Base-by-base conservation (phyloP, 2,113 vertebrate species). In the Cyprinodon variegatus region DNA sequence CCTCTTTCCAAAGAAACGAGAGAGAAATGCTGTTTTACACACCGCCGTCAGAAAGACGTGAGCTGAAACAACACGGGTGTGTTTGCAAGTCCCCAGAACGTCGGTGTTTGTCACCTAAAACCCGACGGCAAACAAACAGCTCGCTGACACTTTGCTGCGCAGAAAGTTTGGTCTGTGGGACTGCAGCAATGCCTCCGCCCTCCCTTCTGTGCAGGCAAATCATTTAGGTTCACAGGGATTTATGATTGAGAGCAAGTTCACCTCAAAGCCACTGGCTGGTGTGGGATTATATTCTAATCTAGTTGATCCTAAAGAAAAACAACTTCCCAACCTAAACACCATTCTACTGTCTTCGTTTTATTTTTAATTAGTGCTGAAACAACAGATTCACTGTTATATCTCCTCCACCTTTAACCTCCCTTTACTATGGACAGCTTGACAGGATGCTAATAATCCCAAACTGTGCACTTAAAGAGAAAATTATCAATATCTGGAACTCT, bases 1-100 rank as follows among this genome's bases (percentile, higher is more conserved):
- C 67, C 36, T 64, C 81, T 83, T 83, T 78, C 86, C 85, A 86
- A 80, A 90, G 68, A 81, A 61, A 59, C 14, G 62, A 85, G 80
- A 74, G 75, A 71, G 77, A 89, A 84, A 83, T 57, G 74, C 57
- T 70, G 59, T 69, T 83, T 85, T 77, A 69, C 76, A 82, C 80
- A 53, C 60, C 29, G 63, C 7, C 48, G 64, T 57, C 36, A 61
- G 83, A 85, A 72, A 63, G 78, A 82, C 73, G 76, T 77, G 76
- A 77, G 83, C 74, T 67, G 68, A 78, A 79, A 84, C 68, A 69
- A 68, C 67, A 78, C 57, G 4, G 46, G 36, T 63, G 77, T 43
- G 57, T 62, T 72, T 78, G 48, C 43, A 50, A 62, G 29, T 29
- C 29, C 37, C 7, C 1, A 12, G 67, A 53, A 61, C 48, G 17